Conservation (phyloP, 2,113 vertebrate genomes). For the Canis aureus region DNA sequence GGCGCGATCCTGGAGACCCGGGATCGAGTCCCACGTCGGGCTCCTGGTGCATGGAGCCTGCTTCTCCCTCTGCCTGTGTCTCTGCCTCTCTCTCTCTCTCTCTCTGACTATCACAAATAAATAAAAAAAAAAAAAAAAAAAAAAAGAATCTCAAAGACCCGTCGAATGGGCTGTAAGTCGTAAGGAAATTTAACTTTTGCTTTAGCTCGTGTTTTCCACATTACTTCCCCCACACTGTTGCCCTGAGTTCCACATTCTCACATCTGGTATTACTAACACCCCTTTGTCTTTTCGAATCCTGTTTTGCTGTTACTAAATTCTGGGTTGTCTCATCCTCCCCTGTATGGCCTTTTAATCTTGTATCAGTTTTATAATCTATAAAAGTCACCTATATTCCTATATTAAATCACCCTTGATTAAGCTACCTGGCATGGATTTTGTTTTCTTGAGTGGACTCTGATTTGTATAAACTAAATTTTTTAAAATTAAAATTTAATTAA, state of each 20-base stretch:
- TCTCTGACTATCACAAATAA: too few relatives aligned
- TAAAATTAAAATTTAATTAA: neutral
- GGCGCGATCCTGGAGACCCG: too few relatives aligned
- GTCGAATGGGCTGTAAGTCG: neutral
- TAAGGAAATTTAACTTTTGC: neutral
- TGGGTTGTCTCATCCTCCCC: neutral
- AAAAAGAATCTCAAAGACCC: neutral
- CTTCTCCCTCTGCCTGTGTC: too few relatives aligned
- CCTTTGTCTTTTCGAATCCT: too few relatives aligned
- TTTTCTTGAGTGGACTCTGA: neutral
- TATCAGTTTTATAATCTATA: neutral
- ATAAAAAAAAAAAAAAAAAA: too few relatives aligned
- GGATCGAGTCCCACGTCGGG: too few relatives aligned
- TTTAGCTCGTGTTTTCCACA: neutral
- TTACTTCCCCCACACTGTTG: neutral
- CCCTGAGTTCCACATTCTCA: fast-evolving
- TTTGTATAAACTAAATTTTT: neutral
- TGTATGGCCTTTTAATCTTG: neutral
- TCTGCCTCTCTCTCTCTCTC: too few relatives aligned
- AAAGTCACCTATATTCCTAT: too few relatives aligned
- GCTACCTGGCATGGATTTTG: neutral
- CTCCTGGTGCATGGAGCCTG: too few relatives aligned
- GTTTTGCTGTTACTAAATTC: neutral
- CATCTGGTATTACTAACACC: fast-evolving
- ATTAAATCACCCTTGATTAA: neutral